Conservation (phyloP, 1,140 invertebrate genomes). For the Tetramorium simillimum region DNA sequence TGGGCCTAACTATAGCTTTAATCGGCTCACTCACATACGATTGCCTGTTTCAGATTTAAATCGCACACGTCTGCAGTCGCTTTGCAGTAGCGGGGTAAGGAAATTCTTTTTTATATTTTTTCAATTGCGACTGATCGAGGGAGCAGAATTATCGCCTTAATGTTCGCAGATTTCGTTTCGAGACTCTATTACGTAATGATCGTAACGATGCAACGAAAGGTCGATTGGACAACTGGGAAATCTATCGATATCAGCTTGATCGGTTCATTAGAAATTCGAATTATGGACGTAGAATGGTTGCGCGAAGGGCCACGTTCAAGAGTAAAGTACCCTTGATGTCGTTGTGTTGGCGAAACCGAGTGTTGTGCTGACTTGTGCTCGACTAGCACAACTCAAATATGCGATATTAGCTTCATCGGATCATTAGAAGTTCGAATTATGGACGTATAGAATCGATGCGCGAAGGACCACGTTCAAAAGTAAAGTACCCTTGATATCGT, state of each 20-base stretch:
- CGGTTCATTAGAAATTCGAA: too few species aligned
- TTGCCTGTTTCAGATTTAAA: neutral
- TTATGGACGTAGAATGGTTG: too few species aligned
- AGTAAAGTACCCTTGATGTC: too few species aligned
- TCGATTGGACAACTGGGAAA: neutral
- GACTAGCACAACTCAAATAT: too few species aligned
- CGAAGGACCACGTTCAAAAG: too few species aligned
- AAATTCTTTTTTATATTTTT: neutral
- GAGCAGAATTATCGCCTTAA: neutral
- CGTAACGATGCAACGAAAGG: neutral
- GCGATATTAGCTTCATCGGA: too few species aligned
- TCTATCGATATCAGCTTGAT: neutral
- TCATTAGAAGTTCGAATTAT: too few species aligned
- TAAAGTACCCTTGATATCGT: too few species aligned
- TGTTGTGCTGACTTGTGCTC: too few species aligned
- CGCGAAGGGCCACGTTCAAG: too few species aligned
- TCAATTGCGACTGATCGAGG: neutral
- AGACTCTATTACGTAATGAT: neutral
- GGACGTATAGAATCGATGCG: too few species aligned
- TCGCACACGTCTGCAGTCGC: slow-evolving; percentile 46
- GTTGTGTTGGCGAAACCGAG: too few species aligned
- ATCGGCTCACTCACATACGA: neutral
- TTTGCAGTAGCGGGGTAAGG: slow-evolving; percentile 43
- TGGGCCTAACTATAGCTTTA: neutral
- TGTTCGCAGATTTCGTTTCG: slow-evolving; percentile 23